phyloP scores from a whole-genome alignment of 1,140 invertebrate species.

The Andrena cerasifolii region DNA sequence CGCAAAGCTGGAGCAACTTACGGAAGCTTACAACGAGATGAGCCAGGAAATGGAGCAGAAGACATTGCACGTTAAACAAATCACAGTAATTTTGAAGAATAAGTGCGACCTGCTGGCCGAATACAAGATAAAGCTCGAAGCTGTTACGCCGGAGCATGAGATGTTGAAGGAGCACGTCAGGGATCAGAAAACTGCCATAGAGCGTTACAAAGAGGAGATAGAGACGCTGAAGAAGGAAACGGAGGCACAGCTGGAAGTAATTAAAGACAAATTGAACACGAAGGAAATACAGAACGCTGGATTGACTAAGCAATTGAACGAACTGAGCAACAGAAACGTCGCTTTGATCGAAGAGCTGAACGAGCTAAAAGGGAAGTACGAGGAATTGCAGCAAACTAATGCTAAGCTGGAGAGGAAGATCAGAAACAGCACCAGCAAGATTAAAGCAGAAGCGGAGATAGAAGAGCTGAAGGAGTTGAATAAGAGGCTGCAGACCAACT shows the following conservation, averaged over 20 bases:
- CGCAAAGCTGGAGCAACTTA: conserved; percentile 61
- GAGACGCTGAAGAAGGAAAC: conserved; percentile 65
- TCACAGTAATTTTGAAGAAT: conserved; percentile 69
- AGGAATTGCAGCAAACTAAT: conserved; percentile 51
- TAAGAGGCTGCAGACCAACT: conserved; percentile 70
- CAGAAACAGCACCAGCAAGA: conserved; percentile 72
- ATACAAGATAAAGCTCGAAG: conserved; percentile 75
- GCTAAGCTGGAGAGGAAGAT: conserved; percentile 66
- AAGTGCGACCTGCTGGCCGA: conserved; percentile 76
- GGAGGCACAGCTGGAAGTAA: conserved; percentile 42
- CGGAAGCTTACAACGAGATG: conserved; percentile 57
- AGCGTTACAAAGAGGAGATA: conserved; percentile 71
- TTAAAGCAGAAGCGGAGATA: conserved; percentile 62
- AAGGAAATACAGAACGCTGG: conserved; percentile 62
- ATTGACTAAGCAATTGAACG: conserved; percentile 66
- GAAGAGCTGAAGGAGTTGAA: conserved; percentile 73
- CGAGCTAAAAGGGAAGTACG: conserved; percentile 55
- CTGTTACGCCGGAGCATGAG: conserved; percentile 71
- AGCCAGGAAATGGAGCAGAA: conserved; percentile 64
- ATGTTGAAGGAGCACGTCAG: conserved; percentile 66
- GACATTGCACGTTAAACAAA: conserved; percentile 62
- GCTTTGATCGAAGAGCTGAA: conserved; percentile 55
- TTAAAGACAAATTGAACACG: conserved; percentile 66
- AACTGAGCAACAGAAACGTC: conserved; percentile 67
- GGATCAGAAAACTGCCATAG: conserved; percentile 61